Evolutionary conservation across 2,113 vertebrate species (phyloP), one percentile per base, ranked within the genome.

Genomic region (Heloderma charlesbogerti): DNA sequence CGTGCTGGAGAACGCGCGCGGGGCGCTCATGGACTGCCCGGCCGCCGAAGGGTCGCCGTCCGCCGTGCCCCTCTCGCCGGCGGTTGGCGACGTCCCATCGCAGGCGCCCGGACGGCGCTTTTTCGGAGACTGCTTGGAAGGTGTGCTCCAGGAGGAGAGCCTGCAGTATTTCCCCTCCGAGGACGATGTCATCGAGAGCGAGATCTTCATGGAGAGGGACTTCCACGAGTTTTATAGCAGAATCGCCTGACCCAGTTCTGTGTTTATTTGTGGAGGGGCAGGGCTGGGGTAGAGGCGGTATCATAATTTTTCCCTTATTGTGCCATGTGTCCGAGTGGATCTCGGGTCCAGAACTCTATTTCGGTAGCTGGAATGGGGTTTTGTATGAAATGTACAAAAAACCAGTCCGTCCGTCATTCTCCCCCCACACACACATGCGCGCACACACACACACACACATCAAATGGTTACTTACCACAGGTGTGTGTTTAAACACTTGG

Each of bases 161-260:
- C 94, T 98, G 97, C 98, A 97, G 95, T 99, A 99, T 88, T 98
- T 98, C 88, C 98, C 98, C 10, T 99, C 98, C 0, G 98, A 98
- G 91, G 96, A 98, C 89, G 98, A 99, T 92, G 95, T 98, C 87
- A 94, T 98, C 57, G 97, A 98, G 94, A 99, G 98, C 85, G 98
- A 98, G 89, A 96, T 97, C 86, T 98, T 98, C 96, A 99, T 99
- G 98, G 98, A 98, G 93, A 97, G 95, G 86, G 98, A 99, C 97
- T 99, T 98, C 90, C 96, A 97, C 20, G 97, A 98, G 93, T 98
- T 99, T 95, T 99, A 97, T 93, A 97, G 98, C 94, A 95, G 96
- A 34, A 96, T 98, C 85, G 94, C 95, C 80, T 97, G 94, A 94
- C 45, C 27, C 3, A 12, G 0, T 34, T 69, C 15, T 25, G 3